Evolutionary conservation across 2,113 vertebrate genomes (phyloP).

Genomic region (Holacanthus passer): DNA sequence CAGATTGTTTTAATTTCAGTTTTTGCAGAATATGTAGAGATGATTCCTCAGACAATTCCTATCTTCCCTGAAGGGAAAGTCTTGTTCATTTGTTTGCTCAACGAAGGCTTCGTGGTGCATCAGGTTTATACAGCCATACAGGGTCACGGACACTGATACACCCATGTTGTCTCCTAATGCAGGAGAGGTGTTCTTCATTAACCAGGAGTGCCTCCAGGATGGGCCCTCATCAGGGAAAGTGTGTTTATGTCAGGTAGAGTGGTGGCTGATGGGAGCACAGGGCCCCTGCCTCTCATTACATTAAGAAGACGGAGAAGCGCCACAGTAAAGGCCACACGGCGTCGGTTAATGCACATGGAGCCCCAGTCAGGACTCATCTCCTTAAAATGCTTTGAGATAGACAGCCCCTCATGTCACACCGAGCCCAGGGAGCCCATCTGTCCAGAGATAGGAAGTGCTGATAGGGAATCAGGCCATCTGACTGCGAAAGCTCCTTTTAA

Average conservation of each 20-base stretch:
- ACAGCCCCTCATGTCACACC: constrained; percentile 32
- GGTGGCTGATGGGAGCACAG: constrained; percentile 60
- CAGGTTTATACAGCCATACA: constrained; percentile 25
- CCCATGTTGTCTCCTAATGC: constrained; percentile 65
- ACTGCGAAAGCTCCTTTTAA: constrained; percentile 34
- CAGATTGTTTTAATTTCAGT: constrained; percentile 50
- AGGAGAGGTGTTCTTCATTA: constrained; percentile 77
- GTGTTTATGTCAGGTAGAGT: constrained; percentile 75
- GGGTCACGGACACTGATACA: constrained; percentile 41
- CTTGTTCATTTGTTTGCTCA: constrained; percentile 37
- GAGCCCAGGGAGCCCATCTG: constrained; percentile 41
- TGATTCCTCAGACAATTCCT: constrained; percentile 36
- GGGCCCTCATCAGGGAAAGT: constrained; percentile 81
- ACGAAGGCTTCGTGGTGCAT: constrained; percentile 14
- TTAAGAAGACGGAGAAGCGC: constrained; percentile 68
- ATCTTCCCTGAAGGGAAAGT: constrained; percentile 3
- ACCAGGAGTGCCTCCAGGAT: constrained; percentile 71
- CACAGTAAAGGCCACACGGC: constrained; percentile 40
- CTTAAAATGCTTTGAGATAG: constrained; percentile 53
- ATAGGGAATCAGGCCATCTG: constrained; percentile 33
- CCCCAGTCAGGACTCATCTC: constrained; percentile 50
- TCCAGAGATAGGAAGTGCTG: constrained; percentile 22
- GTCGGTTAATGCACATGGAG: constrained; percentile 58
- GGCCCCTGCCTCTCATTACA: constrained; percentile 77
- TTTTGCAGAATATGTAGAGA: constrained; percentile 40